Percentiles rank a stretch among this genome's conserved stretches.
Evolutionary conservation across 1,140 invertebrate species (phyloP).

Genomic region (Chrysomallon squamiferum): DNA sequence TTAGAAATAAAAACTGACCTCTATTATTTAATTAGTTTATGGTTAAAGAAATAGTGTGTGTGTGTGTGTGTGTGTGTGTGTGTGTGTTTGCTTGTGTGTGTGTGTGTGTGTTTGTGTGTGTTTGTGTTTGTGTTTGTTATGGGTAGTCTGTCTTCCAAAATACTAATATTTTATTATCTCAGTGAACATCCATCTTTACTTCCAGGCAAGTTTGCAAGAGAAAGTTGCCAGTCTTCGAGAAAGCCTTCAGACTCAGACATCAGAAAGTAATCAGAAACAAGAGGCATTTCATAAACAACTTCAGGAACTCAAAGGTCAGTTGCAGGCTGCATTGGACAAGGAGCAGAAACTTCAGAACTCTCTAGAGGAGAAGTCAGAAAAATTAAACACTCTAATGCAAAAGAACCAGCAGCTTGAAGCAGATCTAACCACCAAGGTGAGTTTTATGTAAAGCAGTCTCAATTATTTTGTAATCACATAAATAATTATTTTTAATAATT

Average conservation of each 20-base stretch:
- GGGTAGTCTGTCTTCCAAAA: no score
- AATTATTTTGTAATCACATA: no score
- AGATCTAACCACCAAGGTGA: slow-evolving; percentile 38
- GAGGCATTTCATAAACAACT: slow-evolving; percentile 50
- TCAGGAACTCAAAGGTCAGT: slow-evolving; percentile 48
- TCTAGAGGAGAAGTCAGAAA: slow-evolving; percentile 46
- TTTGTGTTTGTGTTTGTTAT: no score
- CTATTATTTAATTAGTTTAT: no score
- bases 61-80: slow-evolving; percentile 73
- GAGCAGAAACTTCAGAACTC: slow-evolving; percentile 35
- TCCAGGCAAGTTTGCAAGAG: slow-evolving; percentile 48
- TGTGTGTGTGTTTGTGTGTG: no score
- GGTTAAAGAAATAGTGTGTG: slow-evolving; percentile 75
- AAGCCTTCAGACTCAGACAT: slow-evolving; percentile 29
- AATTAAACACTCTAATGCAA: slow-evolving; percentile 35
- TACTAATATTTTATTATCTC: no score
- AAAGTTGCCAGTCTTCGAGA: slow-evolving; percentile 43
- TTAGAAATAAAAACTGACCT: no score
- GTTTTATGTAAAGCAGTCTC: no score
- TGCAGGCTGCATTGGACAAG: slow-evolving; percentile 40
- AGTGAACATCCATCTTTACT: no score
- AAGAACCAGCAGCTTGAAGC: slow-evolving; percentile 41
- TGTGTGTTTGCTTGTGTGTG: no score
- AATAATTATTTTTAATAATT: no score
- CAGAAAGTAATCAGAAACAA: slow-evolving; percentile 36